These are phyloP conservation scores for Antheraea mylitta DNA, from an alignment of 1,140 invertebrate genomes.

Conservation along the genomic window DNA sequence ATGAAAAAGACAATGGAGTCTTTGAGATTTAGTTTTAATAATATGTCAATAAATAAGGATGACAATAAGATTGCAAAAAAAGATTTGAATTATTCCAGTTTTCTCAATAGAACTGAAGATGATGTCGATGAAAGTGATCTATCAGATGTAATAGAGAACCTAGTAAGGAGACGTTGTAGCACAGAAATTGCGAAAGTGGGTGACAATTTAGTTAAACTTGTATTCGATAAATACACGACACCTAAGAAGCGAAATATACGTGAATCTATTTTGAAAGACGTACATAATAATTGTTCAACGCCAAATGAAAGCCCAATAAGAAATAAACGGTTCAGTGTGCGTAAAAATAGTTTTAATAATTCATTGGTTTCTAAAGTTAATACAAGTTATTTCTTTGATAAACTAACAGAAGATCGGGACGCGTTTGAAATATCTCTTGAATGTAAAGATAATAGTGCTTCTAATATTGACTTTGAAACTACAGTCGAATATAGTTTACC, in stretches of 20 bases:
- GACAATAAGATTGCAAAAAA: conserved; percentile 30
- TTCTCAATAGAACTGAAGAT: conserved; percentile 72
- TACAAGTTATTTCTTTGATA: conserved; percentile 74
- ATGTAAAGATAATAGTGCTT: conserved; percentile 34
- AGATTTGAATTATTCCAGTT: conserved; percentile 35
- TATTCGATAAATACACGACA: conserved; percentile 56
- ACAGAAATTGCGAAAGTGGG: conserved; percentile 54
- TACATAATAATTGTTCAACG: conserved; percentile 62
- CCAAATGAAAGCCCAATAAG: conserved; percentile 55
- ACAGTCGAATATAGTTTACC: conserved; percentile 57
- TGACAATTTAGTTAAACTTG: conserved; percentile 57
- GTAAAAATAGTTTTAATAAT: conserved; percentile 21
- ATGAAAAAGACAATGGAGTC: conserved; percentile 32
- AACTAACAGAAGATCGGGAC: conserved; percentile 59
- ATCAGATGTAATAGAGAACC: conserved; percentile 81
- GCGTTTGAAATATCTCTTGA: conserved; percentile 73
- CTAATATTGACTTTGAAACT: conserved; percentile 32
- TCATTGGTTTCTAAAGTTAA: conserved; percentile 35
- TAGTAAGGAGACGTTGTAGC: conserved; percentile 62
- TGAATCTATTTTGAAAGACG: conserved; percentile 36
- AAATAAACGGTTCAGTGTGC: conserved; percentile 22
- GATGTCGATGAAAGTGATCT: conserved; percentile 76
- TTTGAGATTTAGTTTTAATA: conserved; percentile 38
- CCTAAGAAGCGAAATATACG: conserved; percentile 28
- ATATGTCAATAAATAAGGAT: conserved; percentile 32